Conservation (phyloP, 2,888 invertebrate species). For the Epicampocera succincta region DNA sequence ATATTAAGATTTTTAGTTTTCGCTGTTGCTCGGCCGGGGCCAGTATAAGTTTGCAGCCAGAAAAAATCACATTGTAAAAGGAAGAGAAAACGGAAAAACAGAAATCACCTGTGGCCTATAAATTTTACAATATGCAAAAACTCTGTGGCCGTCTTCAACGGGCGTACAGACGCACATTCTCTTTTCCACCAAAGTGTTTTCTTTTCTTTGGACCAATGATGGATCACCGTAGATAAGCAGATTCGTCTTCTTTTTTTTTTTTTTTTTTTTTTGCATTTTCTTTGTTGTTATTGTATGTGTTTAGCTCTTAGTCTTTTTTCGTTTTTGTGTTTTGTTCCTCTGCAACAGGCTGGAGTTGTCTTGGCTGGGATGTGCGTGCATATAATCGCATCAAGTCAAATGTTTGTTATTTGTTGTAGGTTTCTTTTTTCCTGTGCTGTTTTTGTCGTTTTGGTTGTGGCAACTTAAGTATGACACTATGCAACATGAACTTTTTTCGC, state of each 20-base stretch:
- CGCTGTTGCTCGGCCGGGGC: not conserved
- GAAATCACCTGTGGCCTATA: slow-evolving; percentile 69
- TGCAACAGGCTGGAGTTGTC: slow-evolving; percentile 59
- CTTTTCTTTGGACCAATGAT: slow-evolving; percentile 68
- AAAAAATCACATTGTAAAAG: not conserved
- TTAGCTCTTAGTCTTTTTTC: not conserved
- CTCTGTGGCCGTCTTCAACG: slow-evolving; percentile 5
- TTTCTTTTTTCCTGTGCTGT: slow-evolving; percentile 10
- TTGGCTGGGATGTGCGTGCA: slow-evolving; percentile 66
- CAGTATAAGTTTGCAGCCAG: slow-evolving; percentile 24
- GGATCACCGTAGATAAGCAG: slow-evolving; percentile 70
- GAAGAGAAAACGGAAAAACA: not conserved
- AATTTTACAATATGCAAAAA: slow-evolving; percentile 66
- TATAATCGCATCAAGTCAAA: slow-evolving; percentile 70
- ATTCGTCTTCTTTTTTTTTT: slow-evolving; percentile 63
- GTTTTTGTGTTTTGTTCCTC: not conserved
- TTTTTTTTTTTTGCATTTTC: slow-evolving; percentile 48
- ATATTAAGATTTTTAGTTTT: slow-evolving; percentile 56
- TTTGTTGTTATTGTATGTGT: slow-evolving; percentile 41
- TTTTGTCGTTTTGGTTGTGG: slow-evolving; percentile 61
- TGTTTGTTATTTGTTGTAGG: slow-evolving; percentile 66
- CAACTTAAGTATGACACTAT: slow-evolving; percentile 69
- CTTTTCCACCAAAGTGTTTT: slow-evolving; percentile 25
- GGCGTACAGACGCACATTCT: not conserved
- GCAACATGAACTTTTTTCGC: slow-evolving; percentile 44